Base-by-base conservation (phyloP, 2,113 vertebrate species). In the Phycodurus eques region DNA sequence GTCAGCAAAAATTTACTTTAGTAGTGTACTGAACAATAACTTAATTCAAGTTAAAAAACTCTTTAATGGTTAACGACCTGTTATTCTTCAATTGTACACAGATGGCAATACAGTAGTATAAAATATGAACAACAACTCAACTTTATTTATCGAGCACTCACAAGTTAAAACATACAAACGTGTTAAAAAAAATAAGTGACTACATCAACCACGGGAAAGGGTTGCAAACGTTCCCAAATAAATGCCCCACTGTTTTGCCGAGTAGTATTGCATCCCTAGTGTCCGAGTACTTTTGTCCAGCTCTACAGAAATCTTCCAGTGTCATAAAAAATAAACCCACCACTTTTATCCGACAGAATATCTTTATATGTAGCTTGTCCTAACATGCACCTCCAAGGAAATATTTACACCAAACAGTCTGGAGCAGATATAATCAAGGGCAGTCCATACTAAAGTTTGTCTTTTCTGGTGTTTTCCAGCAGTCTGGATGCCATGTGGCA, bases 401-500 rank as follows among this genome's bases (percentile, higher is more conserved):
- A 76, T n/a, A 67, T 33, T 46, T 22, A 33, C 31, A 66, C 11
- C 42, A 72, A 70, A 74, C 66, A 68, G 31, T 78, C 70, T 66
- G 63, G 49, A 68, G 68, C 75, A 67, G 81, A 69, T 71, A 75
- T 68, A 74, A 71, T 80, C 73, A 42, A 66, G 60, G 20, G 39
- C 12, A 47, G 73, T 8, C 63, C 43, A 31, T 59, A 14, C 56
- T 15, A 31, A 59, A 59, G 10, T 31, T 39, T 39, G 35, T 39
- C 35, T 39, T 39, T 39, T 15, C 15, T 51, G 15, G 47, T 19
- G 15, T 51, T 19, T 19, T 19, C 47, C 14, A 51, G 47, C 47
- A 51, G 47, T 51, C 47, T 17, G 47, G 47, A 15, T 51, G 6
- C 49, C 1, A 51, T 8, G 6, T 4, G 6, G 49, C 49, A 51